Percentiles rank a stretch among this genome's conserved stretches.
These are phyloP conservation scores for roundworm (Caenorhabditis elegans) DNA, from an alignment of 1,140 invertebrate genomes.

Conservation along the genomic window DNA sequence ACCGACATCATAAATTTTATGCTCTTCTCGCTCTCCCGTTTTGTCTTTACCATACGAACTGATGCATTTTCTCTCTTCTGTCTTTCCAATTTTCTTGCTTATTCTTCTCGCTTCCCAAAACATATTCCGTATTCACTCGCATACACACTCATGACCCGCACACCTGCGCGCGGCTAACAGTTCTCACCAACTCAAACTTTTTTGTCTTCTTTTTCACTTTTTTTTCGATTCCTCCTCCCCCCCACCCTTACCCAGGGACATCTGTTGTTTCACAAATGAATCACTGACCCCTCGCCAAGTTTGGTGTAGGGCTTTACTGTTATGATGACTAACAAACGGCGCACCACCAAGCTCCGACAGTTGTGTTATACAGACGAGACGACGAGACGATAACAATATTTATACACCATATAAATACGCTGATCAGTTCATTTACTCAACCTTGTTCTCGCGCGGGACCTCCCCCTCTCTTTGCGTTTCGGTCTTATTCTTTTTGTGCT, in stretches of 20 bases:
- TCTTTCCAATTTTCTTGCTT: not conserved
- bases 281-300: not conserved
- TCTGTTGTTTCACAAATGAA: not conserved
- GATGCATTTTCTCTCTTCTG: not conserved
- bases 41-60: conserved; percentile 26
- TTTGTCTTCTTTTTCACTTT: not conserved
- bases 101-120: not conserved
- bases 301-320: not conserved
- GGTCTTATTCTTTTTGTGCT: no score
- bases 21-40: not conserved
- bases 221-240: no score
- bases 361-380: not conserved
- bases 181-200: not conserved
- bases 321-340: conserved; percentile 17
- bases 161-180: not conserved
- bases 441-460: not conserved
- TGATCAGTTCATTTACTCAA: conserved; percentile 12
- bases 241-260: no score
- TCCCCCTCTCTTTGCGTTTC: not conserved
- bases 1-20: conserved; percentile 23
- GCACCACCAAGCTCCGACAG: no score
- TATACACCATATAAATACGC: conserved; percentile 15
- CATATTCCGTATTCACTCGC: not conserved
- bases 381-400: conserved; percentile 29
- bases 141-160: no score